Evolutionary conservation across 2,113 vertebrate species (phyloP), one percentile per base, ranked within the genome.

Genomic region (Chionodraco myersi): DNA sequence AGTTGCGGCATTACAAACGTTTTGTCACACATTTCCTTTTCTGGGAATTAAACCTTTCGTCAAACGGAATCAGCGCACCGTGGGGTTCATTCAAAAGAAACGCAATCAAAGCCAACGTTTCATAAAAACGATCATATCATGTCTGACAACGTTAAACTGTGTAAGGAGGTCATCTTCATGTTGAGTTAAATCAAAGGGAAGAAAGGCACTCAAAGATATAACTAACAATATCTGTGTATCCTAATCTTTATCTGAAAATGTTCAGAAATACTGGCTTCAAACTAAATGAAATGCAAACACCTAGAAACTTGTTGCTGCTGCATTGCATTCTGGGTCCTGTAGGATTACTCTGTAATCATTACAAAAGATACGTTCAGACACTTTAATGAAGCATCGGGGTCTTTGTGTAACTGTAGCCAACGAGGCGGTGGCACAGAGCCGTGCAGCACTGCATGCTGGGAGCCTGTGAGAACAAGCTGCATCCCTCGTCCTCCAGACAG

Each of bases 401-500:
- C 36, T 26, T 5, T 23, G 5, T 0, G 0, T 45, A 36, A 18
- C 18, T 11, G 11, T 10, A 21, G 44, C 41, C 61, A 62, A 15
- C 11, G 54, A 65, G 54, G 60, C 41, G 59, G 4, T 4, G 52
- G 12, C 34, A 15, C 15, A 11, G 47, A 75, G 12, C 10, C n/a
- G 13, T 30, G 10, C 48, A 76, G 13, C 9, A 18, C 44, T 59
- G 74, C 16, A 80, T 2, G 14, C 10, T 14, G 4, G 11, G 45
- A 36, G 69, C 67, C 52, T 30, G 5, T 1, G 64, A 54, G 75
- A 69, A 87, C 68, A 72, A 23, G 73, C 47, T 18, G 72, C 85
- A 58, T 85, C 79, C 80, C 68, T 82, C 14, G 44, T 48, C 61
- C 56, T 72, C 65, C 48, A n/a, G 9, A n/a, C 49, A 0, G 54